phyloP scores from a whole-genome alignment of 2,797 vertebrate species.

The Euphonia xanthogaster region DNA sequence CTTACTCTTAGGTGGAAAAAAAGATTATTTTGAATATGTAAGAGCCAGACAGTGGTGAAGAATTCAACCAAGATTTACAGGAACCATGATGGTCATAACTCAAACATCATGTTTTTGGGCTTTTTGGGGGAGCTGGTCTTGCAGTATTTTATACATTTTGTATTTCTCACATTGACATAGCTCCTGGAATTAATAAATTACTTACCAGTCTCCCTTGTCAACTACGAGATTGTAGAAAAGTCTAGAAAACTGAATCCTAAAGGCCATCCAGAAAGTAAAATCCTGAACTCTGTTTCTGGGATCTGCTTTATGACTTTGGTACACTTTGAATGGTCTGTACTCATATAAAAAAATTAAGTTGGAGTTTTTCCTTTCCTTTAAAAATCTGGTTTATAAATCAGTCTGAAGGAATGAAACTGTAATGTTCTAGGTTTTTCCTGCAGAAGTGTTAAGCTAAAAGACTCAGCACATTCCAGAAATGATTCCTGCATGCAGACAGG shows the following conservation, averaged over 20 bases:
- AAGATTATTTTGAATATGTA: not conserved
- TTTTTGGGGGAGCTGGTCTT: not conserved
- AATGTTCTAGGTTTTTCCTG: not conserved
- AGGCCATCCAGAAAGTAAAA: not conserved
- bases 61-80: not conserved
- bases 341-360: not conserved
- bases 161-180: not conserved
- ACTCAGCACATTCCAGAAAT: not conserved
- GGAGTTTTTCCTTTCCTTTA: not conserved
- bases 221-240: not conserved
- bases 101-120: fast-evolving
- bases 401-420: not conserved
- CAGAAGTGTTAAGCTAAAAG: not conserved
- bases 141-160: not conserved
- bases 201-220: not conserved
- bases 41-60: not conserved
- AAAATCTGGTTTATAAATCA: not conserved
- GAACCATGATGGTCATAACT: not conserved
- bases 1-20: not conserved
- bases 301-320: not conserved
- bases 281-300: not conserved
- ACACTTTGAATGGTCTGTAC: not conserved
- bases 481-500: not conserved
- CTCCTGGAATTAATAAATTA: not conserved
- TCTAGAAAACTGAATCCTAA: not conserved